These are phyloP conservation scores for Acrossocheilus wenchowensis DNA, from an alignment of 2,797 vertebrate species.

Conservation along the genomic window DNA sequence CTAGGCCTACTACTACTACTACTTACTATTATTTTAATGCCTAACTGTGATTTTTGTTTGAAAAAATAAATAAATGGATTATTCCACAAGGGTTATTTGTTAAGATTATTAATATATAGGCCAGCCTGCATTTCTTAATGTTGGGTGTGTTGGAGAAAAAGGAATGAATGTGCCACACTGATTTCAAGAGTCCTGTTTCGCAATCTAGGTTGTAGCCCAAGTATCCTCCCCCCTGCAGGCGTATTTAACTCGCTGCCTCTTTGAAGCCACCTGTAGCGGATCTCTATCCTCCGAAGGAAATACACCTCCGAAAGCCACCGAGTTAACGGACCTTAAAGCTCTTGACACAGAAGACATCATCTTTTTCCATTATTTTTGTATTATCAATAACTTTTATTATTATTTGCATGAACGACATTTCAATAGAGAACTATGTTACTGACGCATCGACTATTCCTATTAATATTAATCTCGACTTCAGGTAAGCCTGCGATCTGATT, in stretches of 20 bases:
- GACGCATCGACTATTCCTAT: conserved; percentile 24
- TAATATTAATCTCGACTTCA: conserved; percentile 12
- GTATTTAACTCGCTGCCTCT: conserved; percentile 62
- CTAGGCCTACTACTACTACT: too few relatives aligned
- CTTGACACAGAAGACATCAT: background rate
- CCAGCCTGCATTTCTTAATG: background rate
- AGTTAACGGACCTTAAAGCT: background rate
- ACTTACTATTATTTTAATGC: background rate
- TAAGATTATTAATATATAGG: background rate
- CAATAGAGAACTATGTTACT: conserved; percentile 31
- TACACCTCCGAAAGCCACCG: conserved; percentile 1
- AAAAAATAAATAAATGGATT: background rate
- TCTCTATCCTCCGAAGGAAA: conserved; percentile 23
- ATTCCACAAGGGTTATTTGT: background rate
- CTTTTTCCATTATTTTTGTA: background rate
- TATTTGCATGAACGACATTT: background rate
- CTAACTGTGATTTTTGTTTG: too few relatives aligned
- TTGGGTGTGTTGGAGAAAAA: background rate
- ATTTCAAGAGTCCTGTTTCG: conserved; percentile 11
- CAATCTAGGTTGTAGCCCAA: background rate
- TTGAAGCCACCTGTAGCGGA: conserved; percentile 71
- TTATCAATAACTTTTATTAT: background rate
- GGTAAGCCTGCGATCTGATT: conserved; percentile 42
- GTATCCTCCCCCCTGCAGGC: conserved; percentile 55
- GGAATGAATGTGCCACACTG: background rate